These are phyloP conservation scores for Colossoma macropomum DNA, from an alignment of 2,113 vertebrate genomes.

Conservation along the genomic window DNA sequence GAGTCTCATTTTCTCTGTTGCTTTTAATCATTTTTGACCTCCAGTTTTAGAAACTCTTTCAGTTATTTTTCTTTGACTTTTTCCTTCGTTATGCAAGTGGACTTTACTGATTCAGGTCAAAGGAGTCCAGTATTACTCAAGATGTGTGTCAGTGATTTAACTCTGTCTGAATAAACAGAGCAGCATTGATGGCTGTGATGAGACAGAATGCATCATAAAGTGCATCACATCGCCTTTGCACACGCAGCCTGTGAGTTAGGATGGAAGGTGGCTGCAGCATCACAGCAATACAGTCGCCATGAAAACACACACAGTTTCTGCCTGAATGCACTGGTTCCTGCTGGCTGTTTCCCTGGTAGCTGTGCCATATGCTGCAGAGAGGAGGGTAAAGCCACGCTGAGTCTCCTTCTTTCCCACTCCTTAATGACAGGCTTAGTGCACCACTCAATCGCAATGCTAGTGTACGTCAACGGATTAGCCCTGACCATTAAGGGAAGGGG, in stretches of 20 bases:
- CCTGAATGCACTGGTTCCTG: slow-evolving; percentile 20
- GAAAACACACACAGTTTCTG: slow-evolving; percentile 7
- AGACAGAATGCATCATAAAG: background rate
- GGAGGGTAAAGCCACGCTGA: background rate
- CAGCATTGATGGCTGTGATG: no score
- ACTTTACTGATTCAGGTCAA: background rate
- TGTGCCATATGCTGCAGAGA: slow-evolving; percentile 16
- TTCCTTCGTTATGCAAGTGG: no score
- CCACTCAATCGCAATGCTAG: background rate
- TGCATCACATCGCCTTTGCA: background rate
- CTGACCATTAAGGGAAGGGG: background rate
- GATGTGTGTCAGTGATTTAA: background rate
- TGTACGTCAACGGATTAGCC: slow-evolving; percentile 12
- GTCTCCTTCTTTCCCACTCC: slow-evolving; percentile 5
- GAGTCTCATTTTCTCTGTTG: no score
- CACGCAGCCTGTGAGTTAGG: background rate
- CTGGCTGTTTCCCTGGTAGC: slow-evolving; percentile 19
- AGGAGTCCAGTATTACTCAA: background rate
- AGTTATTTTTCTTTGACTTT: no score
- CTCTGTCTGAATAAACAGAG: background rate
- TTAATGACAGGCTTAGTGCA: slow-evolving; percentile 14
- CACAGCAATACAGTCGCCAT: background rate
- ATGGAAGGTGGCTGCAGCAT: background rate
- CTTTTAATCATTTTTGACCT: no score
- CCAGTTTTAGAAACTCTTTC: no score